phyloP scores from a whole-genome alignment of 2,888 invertebrate genomes.

The Spodoptera exigua region DNA sequence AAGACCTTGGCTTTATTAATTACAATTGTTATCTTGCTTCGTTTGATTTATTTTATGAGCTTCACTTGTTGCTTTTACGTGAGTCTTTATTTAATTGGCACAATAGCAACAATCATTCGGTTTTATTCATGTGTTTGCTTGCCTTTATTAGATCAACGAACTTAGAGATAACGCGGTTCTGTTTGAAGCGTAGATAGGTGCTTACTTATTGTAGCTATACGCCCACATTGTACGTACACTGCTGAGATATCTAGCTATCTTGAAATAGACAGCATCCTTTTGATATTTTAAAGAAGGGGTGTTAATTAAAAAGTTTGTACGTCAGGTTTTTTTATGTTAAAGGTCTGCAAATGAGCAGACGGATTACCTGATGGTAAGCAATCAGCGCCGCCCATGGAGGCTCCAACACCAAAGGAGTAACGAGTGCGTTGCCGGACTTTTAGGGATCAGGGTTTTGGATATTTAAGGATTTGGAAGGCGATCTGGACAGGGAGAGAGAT shows the following conservation, averaged over 20 bases:
- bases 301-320: no score
- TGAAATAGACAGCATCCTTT: slow-evolving; percentile 10
- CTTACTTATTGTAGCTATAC: slow-evolving; percentile 34
- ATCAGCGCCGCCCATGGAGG: no score
- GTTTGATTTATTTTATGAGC: slow-evolving; percentile 51
- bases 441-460: no score
- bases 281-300: slow-evolving; percentile 11
- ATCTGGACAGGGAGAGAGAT: no score
- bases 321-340: no score
- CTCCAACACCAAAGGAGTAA: no score
- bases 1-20: slow-evolving; percentile 52
- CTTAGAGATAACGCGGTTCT: slow-evolving; percentile 38
- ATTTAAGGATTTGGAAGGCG: no score
- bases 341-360: no score
- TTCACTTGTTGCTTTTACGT: slow-evolving; percentile 41
- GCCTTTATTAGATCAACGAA: slow-evolving; percentile 49
- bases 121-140: slow-evolving; percentile 47
- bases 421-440: no score
- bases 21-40: slow-evolving; percentile 42
- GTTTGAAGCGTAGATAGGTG: slow-evolving; percentile 11
- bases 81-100: slow-evolving; percentile 45
- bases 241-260: slow-evolving; percentile 1
- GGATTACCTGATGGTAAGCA: no score
- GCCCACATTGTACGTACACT: slow-evolving; percentile 30
- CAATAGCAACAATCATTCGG: slow-evolving; percentile 47